These are phyloP conservation scores for Chauna torquata DNA, from an alignment of 2,113 vertebrate genomes.

Conservation along the genomic window DNA sequence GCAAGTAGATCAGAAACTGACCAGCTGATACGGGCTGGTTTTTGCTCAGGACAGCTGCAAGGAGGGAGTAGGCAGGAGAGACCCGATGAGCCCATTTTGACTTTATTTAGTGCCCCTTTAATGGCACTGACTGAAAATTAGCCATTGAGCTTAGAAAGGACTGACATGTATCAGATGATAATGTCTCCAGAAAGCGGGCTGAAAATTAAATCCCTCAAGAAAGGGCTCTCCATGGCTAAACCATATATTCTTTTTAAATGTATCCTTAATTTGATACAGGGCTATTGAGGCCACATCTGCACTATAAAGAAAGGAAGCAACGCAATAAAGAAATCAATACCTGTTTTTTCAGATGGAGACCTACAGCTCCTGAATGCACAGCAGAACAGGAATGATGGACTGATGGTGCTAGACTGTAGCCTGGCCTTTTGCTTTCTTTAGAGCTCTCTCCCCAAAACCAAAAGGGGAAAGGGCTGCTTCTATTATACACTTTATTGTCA, in stretches of 20 bases:
- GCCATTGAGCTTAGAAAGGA: not conserved
- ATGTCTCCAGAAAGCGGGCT: not conserved
- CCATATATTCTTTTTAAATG: conserved; percentile 35
- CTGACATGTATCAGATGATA: conserved; percentile 17
- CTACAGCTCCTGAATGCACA: not conserved
- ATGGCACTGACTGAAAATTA: not conserved
- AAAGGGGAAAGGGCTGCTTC: not conserved
- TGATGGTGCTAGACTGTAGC: not conserved
- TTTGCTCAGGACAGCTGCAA: not conserved
- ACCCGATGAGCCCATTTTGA: not conserved
- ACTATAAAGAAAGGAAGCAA: conserved; percentile 48
- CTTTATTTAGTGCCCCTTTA: conserved; percentile 21
- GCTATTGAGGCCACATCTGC: conserved; percentile 34
- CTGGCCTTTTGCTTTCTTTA: conserved; percentile 1
- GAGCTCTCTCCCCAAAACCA: not conserved
- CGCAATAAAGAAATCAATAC: conserved; percentile 49
- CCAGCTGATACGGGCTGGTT: not conserved
- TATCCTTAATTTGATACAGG: conserved; percentile 57
- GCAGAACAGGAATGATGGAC: not conserved
- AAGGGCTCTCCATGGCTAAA: not conserved
- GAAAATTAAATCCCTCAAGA: conserved; percentile 49
- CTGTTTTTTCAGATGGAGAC: conserved; percentile 40
- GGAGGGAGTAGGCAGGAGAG: not conserved
- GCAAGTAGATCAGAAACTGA: not conserved
- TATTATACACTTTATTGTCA: not conserved